Base-by-base conservation (phyloP, 2,113 vertebrate genomes). In the Cercocebus atys region DNA sequence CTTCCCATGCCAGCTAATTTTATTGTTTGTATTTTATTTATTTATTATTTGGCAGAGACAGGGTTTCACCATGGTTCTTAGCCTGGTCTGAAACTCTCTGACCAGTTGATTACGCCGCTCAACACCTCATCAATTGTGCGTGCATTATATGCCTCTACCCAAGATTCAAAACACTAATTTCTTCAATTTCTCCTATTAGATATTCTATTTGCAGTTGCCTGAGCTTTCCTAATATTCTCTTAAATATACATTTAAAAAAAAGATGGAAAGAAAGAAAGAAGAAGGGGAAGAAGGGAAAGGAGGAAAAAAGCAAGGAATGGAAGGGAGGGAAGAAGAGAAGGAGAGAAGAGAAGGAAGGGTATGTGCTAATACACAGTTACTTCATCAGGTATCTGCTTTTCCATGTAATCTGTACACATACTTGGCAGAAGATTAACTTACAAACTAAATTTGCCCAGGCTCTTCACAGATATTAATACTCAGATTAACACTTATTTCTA, bases 381-480 rank as follows among this genome's bases (percentile, higher is more conserved):
- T 85, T 93, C 75, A 45, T 79, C 23, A 43, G 10, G 30, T 72
- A 59, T 93, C 57, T 80, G 55, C 12, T 96, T 89, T 55, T 66
- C 70, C 27, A 80, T 27, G 22, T 70, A 80, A 87, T 81, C 45
- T 76, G 68, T 70, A 93, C 55, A 87, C 40, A 55, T 88, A 85
- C 52, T 85, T 75, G 32, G 25, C 14, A 82, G 68, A 78, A 92
- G 81, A 94, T 86, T 83, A 80, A 86, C 23, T 55, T 95, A 59
- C 38, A 96, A 81, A 61, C 66, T 45, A 25, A 84, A 64, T 82
- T 59, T 87, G 13, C 72, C 66, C n/a, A 75, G 87, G 68, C 82
- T 59, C 73, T 89, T 95, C 75, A 84, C 55, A 94, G 81, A 73
- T 83, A 30, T 80, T 50, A 88, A 70, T 32, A 78, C 52, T 82